Conservation (phyloP, 2,113 vertebrate species). For the Amphilophus citrinellus region DNA sequence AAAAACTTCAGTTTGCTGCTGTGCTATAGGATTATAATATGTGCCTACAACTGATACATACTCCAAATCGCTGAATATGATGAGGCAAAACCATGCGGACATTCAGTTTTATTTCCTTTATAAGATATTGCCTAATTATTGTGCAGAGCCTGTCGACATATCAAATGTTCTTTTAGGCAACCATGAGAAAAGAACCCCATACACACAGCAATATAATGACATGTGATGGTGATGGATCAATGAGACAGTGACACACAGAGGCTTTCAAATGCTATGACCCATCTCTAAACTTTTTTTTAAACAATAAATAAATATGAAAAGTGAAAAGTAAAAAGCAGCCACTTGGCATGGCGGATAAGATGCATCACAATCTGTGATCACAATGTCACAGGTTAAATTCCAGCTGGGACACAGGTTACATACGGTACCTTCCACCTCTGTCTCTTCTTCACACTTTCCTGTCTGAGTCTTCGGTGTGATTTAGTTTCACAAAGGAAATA, state of each 20-base stretch:
- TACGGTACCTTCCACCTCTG: too few relatives aligned
- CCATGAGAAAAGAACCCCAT: not conserved
- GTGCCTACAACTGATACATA: not conserved
- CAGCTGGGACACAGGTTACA: not conserved
- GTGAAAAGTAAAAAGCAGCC: not conserved
- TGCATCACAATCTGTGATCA: not conserved
- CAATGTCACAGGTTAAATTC: not conserved
- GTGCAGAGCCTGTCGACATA: not conserved
- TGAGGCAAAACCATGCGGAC: not conserved
- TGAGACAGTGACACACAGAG: not conserved
- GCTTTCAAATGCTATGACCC: not conserved
- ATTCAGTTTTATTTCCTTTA: not conserved
- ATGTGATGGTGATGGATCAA: not conserved
- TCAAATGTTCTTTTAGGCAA: not conserved
- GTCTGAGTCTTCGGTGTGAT: not conserved
- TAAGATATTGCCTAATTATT: not conserved
- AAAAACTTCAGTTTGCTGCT: not conserved
- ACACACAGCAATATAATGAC: not conserved
- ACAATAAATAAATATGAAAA: not conserved
- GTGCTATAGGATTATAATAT: not conserved
- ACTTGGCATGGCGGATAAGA: not conserved
- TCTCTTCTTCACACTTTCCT: not conserved
- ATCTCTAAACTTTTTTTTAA: not conserved
- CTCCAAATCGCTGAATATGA: not conserved
- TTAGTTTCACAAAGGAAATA: not conserved